phyloP scores from a whole-genome alignment of 2,797 vertebrate species.

The Fistularia tabacaria region DNA sequence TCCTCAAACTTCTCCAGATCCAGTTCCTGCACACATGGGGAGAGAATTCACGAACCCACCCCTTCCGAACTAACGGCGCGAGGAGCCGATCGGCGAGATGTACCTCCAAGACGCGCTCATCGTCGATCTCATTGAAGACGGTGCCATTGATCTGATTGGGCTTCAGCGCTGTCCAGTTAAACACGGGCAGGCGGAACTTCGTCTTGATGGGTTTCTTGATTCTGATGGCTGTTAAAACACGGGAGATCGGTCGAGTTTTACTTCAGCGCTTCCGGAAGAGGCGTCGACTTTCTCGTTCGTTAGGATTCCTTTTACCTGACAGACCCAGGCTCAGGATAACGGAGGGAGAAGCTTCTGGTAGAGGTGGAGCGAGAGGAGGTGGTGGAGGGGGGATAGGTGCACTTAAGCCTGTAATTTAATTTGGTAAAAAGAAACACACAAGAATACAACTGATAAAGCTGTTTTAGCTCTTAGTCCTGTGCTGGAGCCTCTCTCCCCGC shows the following conservation, averaged over 20 bases:
- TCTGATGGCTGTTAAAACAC: slow-evolving; percentile 79
- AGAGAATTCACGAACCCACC: background rate
- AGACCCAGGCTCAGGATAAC: slow-evolving; percentile 88
- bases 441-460: background rate
- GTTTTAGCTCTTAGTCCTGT: background rate
- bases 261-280: background rate
- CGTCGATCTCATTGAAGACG: slow-evolving; percentile 95
- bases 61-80: background rate
- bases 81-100: slow-evolving; percentile 4
- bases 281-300: background rate
- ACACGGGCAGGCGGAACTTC: slow-evolving; percentile 94
- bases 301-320: slow-evolving; percentile 75
- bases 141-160: slow-evolving; percentile 98
- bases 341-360: slow-evolving; percentile 84
- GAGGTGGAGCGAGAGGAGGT: slow-evolving; percentile 78
- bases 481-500: slow-evolving; percentile 15
- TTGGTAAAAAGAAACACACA: background rate
- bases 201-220: slow-evolving; percentile 99
- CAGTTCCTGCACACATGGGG: slow-evolving; percentile 77
- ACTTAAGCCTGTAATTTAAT: slow-evolving; percentile 39
- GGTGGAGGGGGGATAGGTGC: slow-evolving; percentile 57
- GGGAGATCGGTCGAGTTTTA: background rate
- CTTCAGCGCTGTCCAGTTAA: slow-evolving; percentile 97
- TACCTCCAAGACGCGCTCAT: slow-evolving; percentile 94
- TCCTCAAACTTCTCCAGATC: slow-evolving; percentile 95